Evolutionary conservation across 2,113 vertebrate species (phyloP), one percentile per base, ranked within the genome.

Genomic region (Coptodon rendalli): DNA sequence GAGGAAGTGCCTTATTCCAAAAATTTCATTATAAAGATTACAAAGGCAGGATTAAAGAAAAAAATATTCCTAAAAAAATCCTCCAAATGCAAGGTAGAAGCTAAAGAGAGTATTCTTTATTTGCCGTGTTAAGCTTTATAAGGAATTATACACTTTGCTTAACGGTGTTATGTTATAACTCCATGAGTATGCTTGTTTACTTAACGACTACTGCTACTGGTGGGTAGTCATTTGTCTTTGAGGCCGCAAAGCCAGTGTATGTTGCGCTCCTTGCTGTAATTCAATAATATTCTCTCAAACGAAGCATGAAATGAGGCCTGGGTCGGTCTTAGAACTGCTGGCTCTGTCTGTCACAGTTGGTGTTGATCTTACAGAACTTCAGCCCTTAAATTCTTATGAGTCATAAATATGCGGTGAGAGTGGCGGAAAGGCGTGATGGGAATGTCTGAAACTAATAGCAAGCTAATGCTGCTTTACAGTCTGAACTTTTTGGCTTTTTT

Each of bases 311-410:
- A 89, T 86, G 38, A 78, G 87, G 66, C 61, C 86, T 13, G 84
- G 82, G 50, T 80, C 22, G 16, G 54, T 43, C 66, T 73, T 57
- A 50, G 83, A 87, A 82, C 88, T 11, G 87, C 84, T 90, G 92
- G 50, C 84, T 89, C 87, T 82, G 90, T 93, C 90, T 36, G 81
- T 91, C 91, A 89, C 61, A 91, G 88, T 71, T 19, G 85, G 78
- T 66, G 83, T 82, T 85, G 83, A 89, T 88, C 50, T 88, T 27
- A 71, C 80, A 84, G 87, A 66, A 85, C 83, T 80, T 91, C 13
- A n/a, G 68, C 29, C 80, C 53, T 68, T n/a, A 40, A 50, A 78
- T 78, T 78, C 73, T 78, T 78, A 52, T 13, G 83, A 82, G 81
- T 52, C 59, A n/a, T 63, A 66, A 82, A 92, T 63, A 81, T 59